Conservation (phyloP, 1,140 invertebrate genomes). For the Formica selysi region DNA sequence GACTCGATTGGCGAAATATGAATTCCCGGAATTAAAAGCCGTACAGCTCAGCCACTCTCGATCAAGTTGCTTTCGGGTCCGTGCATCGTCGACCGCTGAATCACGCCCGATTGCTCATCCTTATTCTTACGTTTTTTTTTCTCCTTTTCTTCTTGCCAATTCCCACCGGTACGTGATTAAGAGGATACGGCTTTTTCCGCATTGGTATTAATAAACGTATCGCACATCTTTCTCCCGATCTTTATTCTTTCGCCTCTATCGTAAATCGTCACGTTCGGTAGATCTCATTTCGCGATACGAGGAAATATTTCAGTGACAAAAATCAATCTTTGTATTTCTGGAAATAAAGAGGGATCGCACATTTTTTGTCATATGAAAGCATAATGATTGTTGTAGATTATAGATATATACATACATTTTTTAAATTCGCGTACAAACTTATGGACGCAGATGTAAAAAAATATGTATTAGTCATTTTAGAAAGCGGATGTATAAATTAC, state of each 20-base stretch:
- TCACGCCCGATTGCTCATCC: conserved; percentile 76
- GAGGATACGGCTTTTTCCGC: neutral
- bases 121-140: conserved; percentile 70
- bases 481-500: neutral
- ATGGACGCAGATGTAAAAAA: neutral
- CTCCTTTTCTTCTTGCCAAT: conserved; percentile 3
- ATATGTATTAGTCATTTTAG: conserved; percentile 37
- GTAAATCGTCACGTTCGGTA: neutral
- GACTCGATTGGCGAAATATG: conserved; percentile 71
- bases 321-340: neutral
- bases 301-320: neutral
- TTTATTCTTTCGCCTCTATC: neutral
- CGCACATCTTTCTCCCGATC: neutral
- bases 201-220: neutral
- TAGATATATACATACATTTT: no score
- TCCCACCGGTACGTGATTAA: conserved; percentile 23
- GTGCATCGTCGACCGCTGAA: conserved; percentile 77
- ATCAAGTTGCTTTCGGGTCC: conserved; percentile 50
- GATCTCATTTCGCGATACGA: neutral
- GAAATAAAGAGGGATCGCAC: neutral
- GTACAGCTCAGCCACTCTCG: conserved; percentile 41
- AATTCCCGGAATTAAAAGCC: conserved; percentile 72
- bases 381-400: no score
- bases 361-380: neutral
- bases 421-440: neutral